A percentile compares a stretch with the other conserved stretches of the same genome.
Evolutionary conservation across 2,113 vertebrate genomes (phyloP).

Genomic region (Chloropsis cyanopogon): DNA sequence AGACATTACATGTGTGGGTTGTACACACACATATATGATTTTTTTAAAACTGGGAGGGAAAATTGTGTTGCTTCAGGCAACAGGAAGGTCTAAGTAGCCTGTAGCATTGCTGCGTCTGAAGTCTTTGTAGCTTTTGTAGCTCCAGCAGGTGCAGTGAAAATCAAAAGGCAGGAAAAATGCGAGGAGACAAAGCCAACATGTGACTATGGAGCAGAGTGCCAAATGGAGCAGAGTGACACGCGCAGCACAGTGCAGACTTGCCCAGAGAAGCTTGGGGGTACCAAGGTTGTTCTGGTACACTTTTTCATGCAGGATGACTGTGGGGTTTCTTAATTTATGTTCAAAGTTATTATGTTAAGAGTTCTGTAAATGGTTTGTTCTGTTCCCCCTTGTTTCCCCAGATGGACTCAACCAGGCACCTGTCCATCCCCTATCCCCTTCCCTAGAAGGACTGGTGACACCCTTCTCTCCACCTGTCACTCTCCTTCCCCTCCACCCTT

Average conservation of each 20-base stretch:
- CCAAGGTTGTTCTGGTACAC: not conserved
- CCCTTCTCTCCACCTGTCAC: no score
- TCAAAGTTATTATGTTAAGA: no score
- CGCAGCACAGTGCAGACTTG: not conserved
- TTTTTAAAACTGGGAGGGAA: not conserved
- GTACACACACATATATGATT: not conserved
- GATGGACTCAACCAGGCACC: no score
- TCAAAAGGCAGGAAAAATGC: not conserved
- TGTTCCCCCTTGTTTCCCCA: no score
- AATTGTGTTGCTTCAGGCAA: not conserved
- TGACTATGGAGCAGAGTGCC: not conserved
- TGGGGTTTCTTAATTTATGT: no score
- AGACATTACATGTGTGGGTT: not conserved
- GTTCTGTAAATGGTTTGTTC: no score
- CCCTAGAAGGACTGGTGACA: no score
- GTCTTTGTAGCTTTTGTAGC: not conserved
- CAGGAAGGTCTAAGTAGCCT: not conserved
- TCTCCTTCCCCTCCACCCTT: no score
- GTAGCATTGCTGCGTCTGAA: not conserved
- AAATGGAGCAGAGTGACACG: not conserved
- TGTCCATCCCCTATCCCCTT: no score
- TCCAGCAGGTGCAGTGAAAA: not conserved
- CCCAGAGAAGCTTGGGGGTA: not conserved
- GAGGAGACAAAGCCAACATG: not conserved
- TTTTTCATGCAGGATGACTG: not conserved